Base-by-base conservation (phyloP, 2,113 vertebrate species). In the Dasypus novemcinctus region DNA sequence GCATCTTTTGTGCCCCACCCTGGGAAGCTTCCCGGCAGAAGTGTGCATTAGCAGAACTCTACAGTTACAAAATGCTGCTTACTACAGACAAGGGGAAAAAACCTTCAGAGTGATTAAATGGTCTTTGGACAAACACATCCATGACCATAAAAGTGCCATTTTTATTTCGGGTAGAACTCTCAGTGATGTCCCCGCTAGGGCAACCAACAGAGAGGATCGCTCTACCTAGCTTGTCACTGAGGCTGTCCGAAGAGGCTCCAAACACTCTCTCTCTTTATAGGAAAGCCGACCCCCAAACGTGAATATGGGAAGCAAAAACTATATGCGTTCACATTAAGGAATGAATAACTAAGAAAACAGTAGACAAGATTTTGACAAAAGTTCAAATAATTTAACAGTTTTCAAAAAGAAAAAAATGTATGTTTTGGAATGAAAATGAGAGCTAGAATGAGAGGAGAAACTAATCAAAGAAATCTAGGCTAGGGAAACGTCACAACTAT, bases 11-110 rank as follows among this genome's bases (percentile, higher is more conserved):
- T 97, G 98, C 98, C 98, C 98, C 97, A 98, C 98, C 98, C 98
- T 96, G 96, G 96, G 98, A 98, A 98, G 98, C 98, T 98, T 98
- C 98, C 98, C 95, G 97, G 98, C 98, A 98, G 97, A 96, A 98
- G 90, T 64, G 87, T 98, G 98, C 98, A 98, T 99, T 98, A 98
- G 98, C 97, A 97, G 98, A 98, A 96, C 97, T 98, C 98, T 97
- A 95, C 98, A 93, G 96, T 98, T 97, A 98, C 97, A 98, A 93
- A 98, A 97, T 88, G 96, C 96, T 71, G 95, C 97, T 92, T 96
- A 74, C 96, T 97, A 94, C 96, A 97, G 95, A 96, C 49, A 76
- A 93, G 93, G 89, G 75, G 75, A 43, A 92, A 95, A 97, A 98
- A 96, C 95, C 97, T 98, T 97, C 94, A 85, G 97, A 96, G 95